Evolutionary conservation across 2,797 vertebrate species (phyloP).

Genomic region (Buphagus erythrorhynchus): DNA sequence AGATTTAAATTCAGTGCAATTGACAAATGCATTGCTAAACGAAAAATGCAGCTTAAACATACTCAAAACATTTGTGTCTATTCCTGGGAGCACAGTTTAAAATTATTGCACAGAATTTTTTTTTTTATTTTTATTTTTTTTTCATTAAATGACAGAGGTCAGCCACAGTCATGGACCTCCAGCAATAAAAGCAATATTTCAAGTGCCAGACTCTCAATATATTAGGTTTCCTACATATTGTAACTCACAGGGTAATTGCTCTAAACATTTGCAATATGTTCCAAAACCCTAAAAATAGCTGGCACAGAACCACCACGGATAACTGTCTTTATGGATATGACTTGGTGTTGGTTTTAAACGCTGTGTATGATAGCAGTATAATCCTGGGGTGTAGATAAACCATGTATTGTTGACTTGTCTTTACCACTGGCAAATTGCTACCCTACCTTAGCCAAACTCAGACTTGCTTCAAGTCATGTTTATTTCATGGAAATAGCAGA

Average conservation of each 20-base stretch:
- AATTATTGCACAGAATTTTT: constrained; percentile 85
- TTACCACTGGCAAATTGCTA: constrained; percentile 75
- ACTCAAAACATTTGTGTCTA: constrained; percentile 84
- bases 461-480: constrained; percentile 76
- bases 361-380: constrained; percentile 60
- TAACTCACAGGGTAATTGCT: constrained; percentile 73
- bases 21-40: constrained; percentile 81
- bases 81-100: constrained; percentile 86
- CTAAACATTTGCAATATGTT: constrained; percentile 70
- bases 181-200: constrained; percentile 79
- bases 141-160: constrained; percentile 81
- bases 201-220: constrained; percentile 80
- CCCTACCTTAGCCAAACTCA: constrained; percentile 78
- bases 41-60: constrained; percentile 81
- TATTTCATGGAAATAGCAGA: constrained; percentile 73
- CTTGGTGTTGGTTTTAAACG: constrained; percentile 45
- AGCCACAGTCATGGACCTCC: constrained; percentile 77
- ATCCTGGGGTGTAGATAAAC: constrained; percentile 59
- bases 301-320: constrained; percentile 72
- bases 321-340: constrained; percentile 71
- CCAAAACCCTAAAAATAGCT: constrained; percentile 72
- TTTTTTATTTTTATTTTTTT: constrained; percentile 70
- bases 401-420: constrained; percentile 62
- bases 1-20: constrained; percentile 82
- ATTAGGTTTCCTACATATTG: constrained; percentile 75